Base-by-base conservation (phyloP, 2,797 vertebrate species). In the Lacerta agilis region DNA sequence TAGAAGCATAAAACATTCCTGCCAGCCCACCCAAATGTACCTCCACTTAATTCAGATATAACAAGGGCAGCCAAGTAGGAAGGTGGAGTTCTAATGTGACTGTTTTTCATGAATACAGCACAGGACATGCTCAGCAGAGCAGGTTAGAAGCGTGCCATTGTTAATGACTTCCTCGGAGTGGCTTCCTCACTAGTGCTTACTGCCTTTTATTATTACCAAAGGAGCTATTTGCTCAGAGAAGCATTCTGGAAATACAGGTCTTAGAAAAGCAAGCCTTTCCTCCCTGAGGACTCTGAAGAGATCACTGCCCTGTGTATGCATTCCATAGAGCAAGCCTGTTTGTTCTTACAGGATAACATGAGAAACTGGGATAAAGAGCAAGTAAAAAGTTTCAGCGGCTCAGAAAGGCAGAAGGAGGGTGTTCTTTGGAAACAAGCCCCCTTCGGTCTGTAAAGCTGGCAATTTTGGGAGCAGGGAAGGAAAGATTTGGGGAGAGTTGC, bases 341-440 rank as follows among this genome's bases (percentile, higher is more conserved):
- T 45, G 6, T 4, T 18, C 61, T 80, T 4, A 27, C 3, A 29
- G n/a, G 20, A 18, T 11, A 25, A 72, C 2, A 3, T 41, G 87
- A 79, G 27, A 72, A 85, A 88, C 29, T 20, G 67, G 69, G 82
- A 49, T 64, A 84, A 79, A 79, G 64, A 83, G 75, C 27, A 43
- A 45, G 55, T n/a, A 10, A 58, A 61, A 1, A 13, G 33, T 8
- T 49, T 83, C n/a, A 29, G 45, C 38, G 25, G n/a, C 43, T 17
- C 61, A n/a, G n/a, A 67, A 36, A 29, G 9, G n/a, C 17, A 66
- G 43, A 72, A 49, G 4, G 36, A 23, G 33, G 20, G 36, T 20
- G 27, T 64, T 77, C 27, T 85, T 77, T 73, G 67, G 33, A 80
- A 43, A 17, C 49, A 81, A 11, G 25, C 18, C 69, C 36, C 64